phyloP scores from a whole-genome alignment of 2,797 vertebrate species.

The Cyprinella venusta region DNA sequence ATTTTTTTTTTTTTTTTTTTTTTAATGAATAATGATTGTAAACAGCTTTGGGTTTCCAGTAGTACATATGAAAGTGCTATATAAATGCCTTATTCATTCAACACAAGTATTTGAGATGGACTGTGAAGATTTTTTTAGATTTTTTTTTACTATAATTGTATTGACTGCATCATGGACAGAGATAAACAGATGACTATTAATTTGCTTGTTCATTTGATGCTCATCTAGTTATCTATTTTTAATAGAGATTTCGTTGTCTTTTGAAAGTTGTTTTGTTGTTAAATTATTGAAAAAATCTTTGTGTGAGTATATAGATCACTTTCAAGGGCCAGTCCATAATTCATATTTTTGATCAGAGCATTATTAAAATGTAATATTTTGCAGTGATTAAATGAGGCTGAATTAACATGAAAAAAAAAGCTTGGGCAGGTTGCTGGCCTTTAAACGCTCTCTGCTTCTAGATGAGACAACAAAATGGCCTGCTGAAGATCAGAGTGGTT shows the following conservation, averaged over 20 bases:
- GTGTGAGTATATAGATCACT: not conserved
- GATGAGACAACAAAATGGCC: constrained; percentile 56
- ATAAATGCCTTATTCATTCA: not conserved
- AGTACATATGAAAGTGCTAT: too few relatives aligned
- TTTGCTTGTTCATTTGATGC: not conserved
- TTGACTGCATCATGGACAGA: not conserved
- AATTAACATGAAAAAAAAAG: constrained; percentile 28
- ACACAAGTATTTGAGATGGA: not conserved
- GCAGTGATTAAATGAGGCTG: constrained; percentile 5
- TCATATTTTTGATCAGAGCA: not conserved
- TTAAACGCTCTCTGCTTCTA: constrained; percentile 59
- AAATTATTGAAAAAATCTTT: not conserved
- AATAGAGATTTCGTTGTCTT: not conserved
- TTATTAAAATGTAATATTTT: constrained; percentile 31
- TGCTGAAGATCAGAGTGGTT: constrained; percentile 81
- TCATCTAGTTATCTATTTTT: not conserved
- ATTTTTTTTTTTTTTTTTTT: not conserved
- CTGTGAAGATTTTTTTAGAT: not conserved
- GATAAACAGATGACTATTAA: not conserved
- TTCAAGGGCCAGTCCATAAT: not conserved
- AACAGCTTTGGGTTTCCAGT: too few relatives aligned
- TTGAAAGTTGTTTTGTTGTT: not conserved
- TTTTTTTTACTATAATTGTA: not conserved
- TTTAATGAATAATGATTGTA: not conserved
- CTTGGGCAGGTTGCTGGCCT: constrained; percentile 44